Conservation (phyloP, 2,797 vertebrate genomes). For the Sparidentex hasta region DNA sequence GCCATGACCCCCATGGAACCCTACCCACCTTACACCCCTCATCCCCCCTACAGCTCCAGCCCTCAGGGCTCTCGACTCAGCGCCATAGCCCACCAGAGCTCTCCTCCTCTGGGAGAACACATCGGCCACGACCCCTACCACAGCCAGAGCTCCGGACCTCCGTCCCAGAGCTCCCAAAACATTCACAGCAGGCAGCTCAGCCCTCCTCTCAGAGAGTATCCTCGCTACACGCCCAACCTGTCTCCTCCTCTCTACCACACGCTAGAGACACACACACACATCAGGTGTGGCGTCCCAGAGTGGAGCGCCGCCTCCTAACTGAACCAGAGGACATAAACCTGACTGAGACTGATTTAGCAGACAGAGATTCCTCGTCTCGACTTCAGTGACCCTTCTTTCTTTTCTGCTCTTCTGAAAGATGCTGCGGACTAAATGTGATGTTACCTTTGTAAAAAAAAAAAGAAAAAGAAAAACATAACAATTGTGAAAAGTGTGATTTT, state of each 20-base stretch:
- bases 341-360: conserved; percentile 42
- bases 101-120: conserved; percentile 87
- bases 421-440: conserved; percentile 50
- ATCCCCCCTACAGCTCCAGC: conserved; percentile 90
- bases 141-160: conserved; percentile 85
- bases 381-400: conserved; percentile 32
- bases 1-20: conserved; percentile 93
- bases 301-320: conserved; percentile 94
- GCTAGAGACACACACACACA: conserved; percentile 86
- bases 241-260: conserved; percentile 95
- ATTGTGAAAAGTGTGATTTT: conserved; percentile 69
- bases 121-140: conserved; percentile 85
- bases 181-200: conserved; percentile 90
- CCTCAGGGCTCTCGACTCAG: conserved; percentile 91
- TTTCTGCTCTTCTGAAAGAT: conserved; percentile 50
- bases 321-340: conserved; percentile 37
- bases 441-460: conserved; percentile 62
- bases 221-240: conserved; percentile 90
- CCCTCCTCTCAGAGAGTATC: conserved; percentile 86
- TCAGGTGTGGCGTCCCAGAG: conserved; percentile 90
- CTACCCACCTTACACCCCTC: conserved; percentile 92
- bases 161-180: conserved; percentile 85
- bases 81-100: conserved; percentile 89
- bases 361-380: conserved; percentile 41
- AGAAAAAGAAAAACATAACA: too few species aligned